Conservation (phyloP, 2,113 vertebrate genomes). For the Tachuris rubrigastra region DNA sequence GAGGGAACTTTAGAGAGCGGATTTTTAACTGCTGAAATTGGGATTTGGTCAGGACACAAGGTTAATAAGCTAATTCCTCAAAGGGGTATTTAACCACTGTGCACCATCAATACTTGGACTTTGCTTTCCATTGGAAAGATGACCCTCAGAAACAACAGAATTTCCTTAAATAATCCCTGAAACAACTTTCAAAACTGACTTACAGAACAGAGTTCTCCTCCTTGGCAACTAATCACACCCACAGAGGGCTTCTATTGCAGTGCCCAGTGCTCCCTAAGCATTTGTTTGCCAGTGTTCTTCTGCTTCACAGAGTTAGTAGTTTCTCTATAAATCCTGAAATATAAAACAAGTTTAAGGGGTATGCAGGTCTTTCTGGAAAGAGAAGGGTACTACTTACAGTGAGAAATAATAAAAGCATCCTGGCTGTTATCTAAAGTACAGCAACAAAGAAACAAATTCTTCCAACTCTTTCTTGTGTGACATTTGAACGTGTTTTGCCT, state of each 20-base stretch:
- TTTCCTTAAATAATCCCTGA: background rate
- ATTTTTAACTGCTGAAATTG: background rate
- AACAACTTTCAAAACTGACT: background rate
- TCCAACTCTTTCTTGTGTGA: background rate
- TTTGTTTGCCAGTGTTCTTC: background rate
- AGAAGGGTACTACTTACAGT: background rate
- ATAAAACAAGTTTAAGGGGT: background rate
- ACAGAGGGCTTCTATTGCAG: background rate
- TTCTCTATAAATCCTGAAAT: background rate
- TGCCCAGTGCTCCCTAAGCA: background rate
- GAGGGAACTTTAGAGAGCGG: background rate
- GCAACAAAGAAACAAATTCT: background rate
- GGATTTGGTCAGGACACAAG: background rate
- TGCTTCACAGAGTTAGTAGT: background rate
- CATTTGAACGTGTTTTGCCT: background rate
- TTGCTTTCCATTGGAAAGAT: background rate
- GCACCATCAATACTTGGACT: background rate
- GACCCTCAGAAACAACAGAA: background rate
- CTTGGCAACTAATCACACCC: background rate
- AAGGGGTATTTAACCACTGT: background rate
- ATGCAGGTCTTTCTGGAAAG: background rate
- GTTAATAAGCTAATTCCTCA: slow-evolving; percentile 35
- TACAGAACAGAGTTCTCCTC: background rate
- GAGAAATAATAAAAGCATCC: background rate
- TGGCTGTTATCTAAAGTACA: background rate